These are phyloP conservation scores for Brachypalpus laphriformis DNA, from an alignment of 2,888 invertebrate species.

Conservation along the genomic window DNA sequence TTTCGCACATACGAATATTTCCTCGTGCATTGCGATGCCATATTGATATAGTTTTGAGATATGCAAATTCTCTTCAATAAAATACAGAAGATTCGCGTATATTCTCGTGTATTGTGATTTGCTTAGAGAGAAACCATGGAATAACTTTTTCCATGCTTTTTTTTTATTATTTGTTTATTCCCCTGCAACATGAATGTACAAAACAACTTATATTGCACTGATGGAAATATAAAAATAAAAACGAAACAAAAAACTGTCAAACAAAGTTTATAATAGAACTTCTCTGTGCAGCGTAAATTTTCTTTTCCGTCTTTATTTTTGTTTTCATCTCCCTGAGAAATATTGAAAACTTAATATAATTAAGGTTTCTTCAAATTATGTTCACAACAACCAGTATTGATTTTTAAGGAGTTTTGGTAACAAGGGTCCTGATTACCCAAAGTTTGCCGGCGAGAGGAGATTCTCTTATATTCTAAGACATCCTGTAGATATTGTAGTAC, in stretches of 20 bases:
- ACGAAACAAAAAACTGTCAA: conserved; percentile 13
- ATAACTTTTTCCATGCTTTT: conserved; percentile 28
- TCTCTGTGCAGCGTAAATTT: conserved; percentile 20
- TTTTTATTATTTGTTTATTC: background rate
- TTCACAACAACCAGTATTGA: background rate
- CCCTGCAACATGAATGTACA: background rate
- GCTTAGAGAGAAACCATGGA: conserved; percentile 30
- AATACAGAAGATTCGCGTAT: conserved; percentile 4
- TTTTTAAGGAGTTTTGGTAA: background rate
- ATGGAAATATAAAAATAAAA: conserved; percentile 3
- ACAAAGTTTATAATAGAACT: conserved; percentile 42
- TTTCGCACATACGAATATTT: conserved; percentile 16
- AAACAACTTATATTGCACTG: conserved; percentile 28
- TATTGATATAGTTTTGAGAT: conserved; percentile 33
- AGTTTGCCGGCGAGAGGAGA: no score
- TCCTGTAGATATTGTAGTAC: no score
- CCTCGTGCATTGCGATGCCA: conserved; percentile 7
- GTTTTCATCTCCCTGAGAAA: background rate
- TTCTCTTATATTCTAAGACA: background rate
- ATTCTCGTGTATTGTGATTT: conserved; percentile 46
- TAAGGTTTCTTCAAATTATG: conserved; percentile 15
- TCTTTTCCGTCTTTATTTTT: background rate
- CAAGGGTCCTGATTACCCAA: background rate
- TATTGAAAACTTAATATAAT: background rate
- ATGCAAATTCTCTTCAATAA: conserved; percentile 50